Evolutionary conservation across 2,888 invertebrate species (phyloP).

Genomic region (Caenorhabditis sinica): DNA sequence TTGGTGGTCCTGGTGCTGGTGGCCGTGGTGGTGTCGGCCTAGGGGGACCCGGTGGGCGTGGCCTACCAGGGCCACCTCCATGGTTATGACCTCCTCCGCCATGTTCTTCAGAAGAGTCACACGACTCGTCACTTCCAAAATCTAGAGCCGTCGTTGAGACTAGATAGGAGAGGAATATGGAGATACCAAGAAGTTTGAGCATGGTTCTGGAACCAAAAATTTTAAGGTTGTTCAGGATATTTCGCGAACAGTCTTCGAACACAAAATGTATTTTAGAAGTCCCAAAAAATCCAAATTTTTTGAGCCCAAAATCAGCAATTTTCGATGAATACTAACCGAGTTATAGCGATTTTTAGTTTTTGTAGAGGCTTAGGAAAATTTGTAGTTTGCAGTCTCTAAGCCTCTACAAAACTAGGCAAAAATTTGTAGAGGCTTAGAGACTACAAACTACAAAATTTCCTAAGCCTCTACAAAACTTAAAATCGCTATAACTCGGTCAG

Average conservation of each 20-base stretch:
- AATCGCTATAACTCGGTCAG: too few species aligned
- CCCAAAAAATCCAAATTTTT: too few species aligned
- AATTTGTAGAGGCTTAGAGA: not conserved
- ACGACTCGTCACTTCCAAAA: conserved; percentile 28
- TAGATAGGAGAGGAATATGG: not conserved
- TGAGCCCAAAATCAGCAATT: not conserved
- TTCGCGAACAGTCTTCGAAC: too few species aligned
- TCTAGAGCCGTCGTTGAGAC: not conserved
- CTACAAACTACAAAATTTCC: too few species aligned
- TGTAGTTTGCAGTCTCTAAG: not conserved
- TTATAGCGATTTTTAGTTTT: not conserved
- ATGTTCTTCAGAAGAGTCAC: conserved; percentile 35
- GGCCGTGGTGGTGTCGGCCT: conserved; percentile 14
- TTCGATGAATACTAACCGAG: not conserved
- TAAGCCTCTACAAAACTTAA: not conserved
- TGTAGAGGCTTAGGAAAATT: not conserved
- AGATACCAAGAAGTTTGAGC: not conserved
- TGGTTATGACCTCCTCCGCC: not conserved
- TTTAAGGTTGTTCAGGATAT: too few species aligned
- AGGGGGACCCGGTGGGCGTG: not conserved
- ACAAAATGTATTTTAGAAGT: too few species aligned
- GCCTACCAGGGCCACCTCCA: not conserved
- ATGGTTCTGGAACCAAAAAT: not conserved
- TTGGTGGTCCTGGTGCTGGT: not conserved
- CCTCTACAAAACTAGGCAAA: too few species aligned